Conservation (phyloP, 1,140 invertebrate species). For the Pissodes strobi region DNA sequence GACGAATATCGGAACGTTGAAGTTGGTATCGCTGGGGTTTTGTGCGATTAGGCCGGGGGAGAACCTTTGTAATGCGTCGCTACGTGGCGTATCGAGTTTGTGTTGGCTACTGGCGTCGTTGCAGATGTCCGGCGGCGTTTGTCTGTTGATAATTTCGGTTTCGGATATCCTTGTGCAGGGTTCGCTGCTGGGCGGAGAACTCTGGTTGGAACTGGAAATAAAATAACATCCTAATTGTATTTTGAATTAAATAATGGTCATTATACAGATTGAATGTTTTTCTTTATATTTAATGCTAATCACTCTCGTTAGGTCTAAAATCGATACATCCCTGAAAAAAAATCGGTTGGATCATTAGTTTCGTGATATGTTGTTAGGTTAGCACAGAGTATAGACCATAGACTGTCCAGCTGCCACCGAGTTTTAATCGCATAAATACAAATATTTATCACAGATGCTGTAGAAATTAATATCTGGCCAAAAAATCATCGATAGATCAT, state of each 20-base stretch:
- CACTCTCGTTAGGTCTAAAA: no score
- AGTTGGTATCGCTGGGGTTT: slow-evolving; percentile 52
- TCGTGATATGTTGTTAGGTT: no score
- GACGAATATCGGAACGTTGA: slow-evolving; percentile 76
- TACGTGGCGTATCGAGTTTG: slow-evolving; percentile 29
- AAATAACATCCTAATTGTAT: no score
- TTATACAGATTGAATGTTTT: background rate
- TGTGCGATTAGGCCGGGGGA: slow-evolving; percentile 31
- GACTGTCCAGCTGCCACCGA: no score
- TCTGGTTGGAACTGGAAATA: slow-evolving; percentile 47
- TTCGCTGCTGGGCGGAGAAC: slow-evolving; percentile 49
- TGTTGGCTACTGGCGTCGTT: slow-evolving; percentile 28
- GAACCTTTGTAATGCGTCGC: slow-evolving; percentile 34
- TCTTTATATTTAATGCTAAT: background rate
- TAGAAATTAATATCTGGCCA: no score
- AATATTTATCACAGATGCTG: no score
- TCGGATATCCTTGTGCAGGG: slow-evolving; percentile 46
- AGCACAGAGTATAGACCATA: no score
- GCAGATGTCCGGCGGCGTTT: slow-evolving; percentile 36
- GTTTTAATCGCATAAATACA: no score
- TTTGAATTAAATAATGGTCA: background rate
- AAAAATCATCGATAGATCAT: no score
- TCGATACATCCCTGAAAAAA: no score
- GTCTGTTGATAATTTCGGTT: slow-evolving; percentile 32
- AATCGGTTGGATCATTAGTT: no score